Evolutionary conservation across 2,797 vertebrate species (phyloP), one percentile per base, ranked within the genome.

Genomic region (Lophotriccus pileatus): DNA sequence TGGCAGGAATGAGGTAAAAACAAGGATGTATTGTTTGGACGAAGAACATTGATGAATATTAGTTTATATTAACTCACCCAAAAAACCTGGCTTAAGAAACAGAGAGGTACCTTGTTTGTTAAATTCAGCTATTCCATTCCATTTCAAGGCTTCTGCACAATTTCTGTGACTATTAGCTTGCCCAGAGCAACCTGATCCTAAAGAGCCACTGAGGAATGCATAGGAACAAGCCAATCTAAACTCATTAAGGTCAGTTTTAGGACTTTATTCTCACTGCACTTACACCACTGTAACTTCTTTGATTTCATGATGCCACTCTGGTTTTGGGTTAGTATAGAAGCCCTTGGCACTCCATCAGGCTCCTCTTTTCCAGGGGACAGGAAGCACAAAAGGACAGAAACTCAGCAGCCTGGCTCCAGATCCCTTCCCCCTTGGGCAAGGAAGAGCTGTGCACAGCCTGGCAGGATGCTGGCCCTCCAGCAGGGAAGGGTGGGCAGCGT

Each of bases 191-290:
- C 20, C 21, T 36, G 9, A 36, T 68, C 66, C 63, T 55, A 50
- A 66, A 87, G 50, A 84, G 34, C 10, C 66, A 79, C n/a, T 25
- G 21, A 73, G 41, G 32, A 90, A 84, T 20, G 39, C 49, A 76
- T 63, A 94, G 43, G 55, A 77, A 67, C 34, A 86, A 91, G 63
- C 59, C 72, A 87, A 47, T 41, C 44, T 73, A 58, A 91, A 90
- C 63, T n/a, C 34, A 75, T 30, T 77, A 83, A 89, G n/a, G 36
- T 56, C 30, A 60, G 6, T 75, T 79, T 69, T 73, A 67, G 41
- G 36, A 24, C 39, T 86, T 78, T 73, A 55, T 44, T 91, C 59
- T 91, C 63, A 59, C 28, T 0, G 0, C 28, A 28, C 39, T 86
- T 76, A 47, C 12, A 88, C 14, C 39, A 69, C 6, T 66, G 10